phyloP scores from a whole-genome alignment of 1,140 invertebrate genomes.

The Achroia grisella region DNA sequence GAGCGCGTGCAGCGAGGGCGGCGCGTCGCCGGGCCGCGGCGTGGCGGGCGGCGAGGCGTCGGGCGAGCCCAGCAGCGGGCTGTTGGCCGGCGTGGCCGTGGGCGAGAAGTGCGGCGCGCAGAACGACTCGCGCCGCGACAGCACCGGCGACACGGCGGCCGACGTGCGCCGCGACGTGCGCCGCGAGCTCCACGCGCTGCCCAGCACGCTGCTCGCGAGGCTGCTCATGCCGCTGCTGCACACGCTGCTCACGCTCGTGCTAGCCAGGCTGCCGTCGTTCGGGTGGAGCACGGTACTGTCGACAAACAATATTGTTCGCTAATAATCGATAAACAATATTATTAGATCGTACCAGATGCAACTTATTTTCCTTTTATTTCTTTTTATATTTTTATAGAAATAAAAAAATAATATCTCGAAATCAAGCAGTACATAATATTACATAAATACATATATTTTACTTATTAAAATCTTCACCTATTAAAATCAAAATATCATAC shows the following conservation, averaged over 20 bases:
- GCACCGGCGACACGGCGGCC: slow-evolving; percentile 74
- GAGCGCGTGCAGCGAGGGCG: slow-evolving; percentile 77
- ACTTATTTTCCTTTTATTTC: too few species aligned
- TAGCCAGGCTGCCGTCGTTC: slow-evolving; percentile 81
- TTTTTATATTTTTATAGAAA: too few species aligned
- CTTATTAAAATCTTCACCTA: too few species aligned
- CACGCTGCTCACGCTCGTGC: slow-evolving; percentile 74
- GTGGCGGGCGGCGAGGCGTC: slow-evolving; percentile 87
- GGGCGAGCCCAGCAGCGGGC: slow-evolving; percentile 61
- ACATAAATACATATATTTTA: too few species aligned
- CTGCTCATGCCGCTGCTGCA: slow-evolving; percentile 75
- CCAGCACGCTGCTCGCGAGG: slow-evolving; percentile 75
- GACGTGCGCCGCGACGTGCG: slow-evolving; percentile 76
- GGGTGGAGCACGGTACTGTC: slow-evolving; percentile 90
- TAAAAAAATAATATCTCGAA: too few species aligned
- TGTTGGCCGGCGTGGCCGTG: slow-evolving; percentile 76
- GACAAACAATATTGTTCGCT: slow-evolving; percentile 5
- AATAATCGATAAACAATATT: too few species aligned
- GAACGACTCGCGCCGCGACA: slow-evolving; percentile 67
- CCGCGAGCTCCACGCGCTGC: slow-evolving; percentile 68
- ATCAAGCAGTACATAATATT: too few species aligned
- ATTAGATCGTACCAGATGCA: too few species aligned
- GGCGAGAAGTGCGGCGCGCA: slow-evolving; percentile 73
- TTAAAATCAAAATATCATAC: too few species aligned
- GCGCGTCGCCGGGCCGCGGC: slow-evolving; percentile 82